These are phyloP conservation scores for Tortricodes alternella DNA, from an alignment of 2,888 invertebrate species.

Conservation along the genomic window DNA sequence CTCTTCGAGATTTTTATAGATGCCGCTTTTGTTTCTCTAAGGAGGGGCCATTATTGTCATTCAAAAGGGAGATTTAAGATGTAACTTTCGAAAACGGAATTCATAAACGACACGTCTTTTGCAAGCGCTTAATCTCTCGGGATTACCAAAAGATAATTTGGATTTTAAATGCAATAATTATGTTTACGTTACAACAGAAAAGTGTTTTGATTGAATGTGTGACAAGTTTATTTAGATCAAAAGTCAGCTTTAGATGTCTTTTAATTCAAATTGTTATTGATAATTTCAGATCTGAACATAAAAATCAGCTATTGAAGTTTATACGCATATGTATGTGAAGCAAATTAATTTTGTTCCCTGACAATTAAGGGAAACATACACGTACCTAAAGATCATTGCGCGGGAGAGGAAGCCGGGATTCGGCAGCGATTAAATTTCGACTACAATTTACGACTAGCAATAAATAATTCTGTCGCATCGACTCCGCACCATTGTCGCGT, in stretches of 20 bases:
- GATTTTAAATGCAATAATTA: not conserved
- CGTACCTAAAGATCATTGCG: conserved; percentile 62
- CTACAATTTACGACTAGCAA: conserved; percentile 74
- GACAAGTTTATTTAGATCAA: not conserved
- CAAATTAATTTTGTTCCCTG: conserved; percentile 55
- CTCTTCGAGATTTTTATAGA: conserved; percentile 43
- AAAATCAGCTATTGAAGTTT: no score
- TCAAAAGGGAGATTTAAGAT: conserved; percentile 18
- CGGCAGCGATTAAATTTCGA: conserved; percentile 75
- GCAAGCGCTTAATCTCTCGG: conserved; percentile 3
- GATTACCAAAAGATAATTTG: not conserved
- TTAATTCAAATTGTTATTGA: no score
- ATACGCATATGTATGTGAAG: not conserved
- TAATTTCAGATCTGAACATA: no score
- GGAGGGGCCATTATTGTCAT: conserved; percentile 20
- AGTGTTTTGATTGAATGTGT: not conserved
- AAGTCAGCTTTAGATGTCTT: no score
- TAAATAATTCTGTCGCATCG: conserved; percentile 71
- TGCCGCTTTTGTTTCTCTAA: conserved; percentile 42
- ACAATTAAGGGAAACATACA: conserved; percentile 66
- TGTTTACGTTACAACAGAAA: not conserved
- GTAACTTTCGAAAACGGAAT: conserved; percentile 17
- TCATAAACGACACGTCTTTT: conserved; percentile 1
- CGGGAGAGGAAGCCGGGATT: conserved; percentile 63
- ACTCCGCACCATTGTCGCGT: conserved; percentile 73